phyloP scores from a whole-genome alignment of 2,113 vertebrate species.

The Brienomyrus brachyistius region DNA sequence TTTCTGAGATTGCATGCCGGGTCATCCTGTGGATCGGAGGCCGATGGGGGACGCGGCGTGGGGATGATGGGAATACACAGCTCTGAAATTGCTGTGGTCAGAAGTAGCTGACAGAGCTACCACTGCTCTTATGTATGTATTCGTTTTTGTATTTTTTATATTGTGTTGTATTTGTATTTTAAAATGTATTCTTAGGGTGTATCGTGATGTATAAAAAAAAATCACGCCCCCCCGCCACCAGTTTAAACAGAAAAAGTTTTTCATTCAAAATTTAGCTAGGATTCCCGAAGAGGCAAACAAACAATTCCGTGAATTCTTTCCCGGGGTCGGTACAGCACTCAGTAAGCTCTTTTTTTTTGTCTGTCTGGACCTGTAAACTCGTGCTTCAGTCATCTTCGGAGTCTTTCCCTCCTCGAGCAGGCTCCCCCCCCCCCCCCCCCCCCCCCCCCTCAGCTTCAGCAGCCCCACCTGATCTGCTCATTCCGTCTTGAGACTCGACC shows the following conservation, averaged over 20 bases:
- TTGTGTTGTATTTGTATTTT: neutral
- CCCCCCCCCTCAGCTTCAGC: neutral
- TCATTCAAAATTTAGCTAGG: conserved; percentile 40
- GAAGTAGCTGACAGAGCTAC: neutral
- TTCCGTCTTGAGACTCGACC: neutral
- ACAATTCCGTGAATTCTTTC: neutral
- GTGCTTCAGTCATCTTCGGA: neutral
- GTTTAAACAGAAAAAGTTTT: conserved; percentile 30
- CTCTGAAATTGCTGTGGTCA: neutral
- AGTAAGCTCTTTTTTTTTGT: neutral
- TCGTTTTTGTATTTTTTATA: neutral
- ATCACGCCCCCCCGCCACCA: conserved; percentile 42
- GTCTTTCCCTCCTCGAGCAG: neutral
- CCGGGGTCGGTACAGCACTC: neutral
- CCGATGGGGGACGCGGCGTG: neutral
- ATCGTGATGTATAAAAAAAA: conserved; percentile 19
- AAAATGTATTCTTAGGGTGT: neutral
- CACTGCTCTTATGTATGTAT: neutral
- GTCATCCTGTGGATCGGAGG: conserved; percentile 13
- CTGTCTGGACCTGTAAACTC: neutral
- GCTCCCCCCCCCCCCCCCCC: neutral
- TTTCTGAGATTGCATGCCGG: conserved; percentile 28
- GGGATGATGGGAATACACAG: neutral
- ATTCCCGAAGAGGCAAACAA: neutral
- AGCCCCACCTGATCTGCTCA: neutral